Evolutionary conservation across 2,888 invertebrate species (phyloP).

Genomic region (Hirudinaria manillensis): DNA sequence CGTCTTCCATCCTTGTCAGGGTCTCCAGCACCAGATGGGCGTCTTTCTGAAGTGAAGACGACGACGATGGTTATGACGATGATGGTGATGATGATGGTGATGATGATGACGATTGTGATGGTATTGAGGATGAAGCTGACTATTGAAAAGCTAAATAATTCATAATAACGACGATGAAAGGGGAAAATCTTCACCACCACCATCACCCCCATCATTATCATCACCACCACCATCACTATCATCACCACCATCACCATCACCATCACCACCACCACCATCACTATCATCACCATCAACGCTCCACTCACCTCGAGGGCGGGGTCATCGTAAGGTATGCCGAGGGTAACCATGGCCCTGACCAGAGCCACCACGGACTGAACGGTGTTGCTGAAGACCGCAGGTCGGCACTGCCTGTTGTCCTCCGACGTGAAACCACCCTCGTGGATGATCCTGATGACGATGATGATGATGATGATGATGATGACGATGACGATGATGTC

Average conservation of each 20-base stretch:
- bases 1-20: slow-evolving; percentile 99
- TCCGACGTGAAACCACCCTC: slow-evolving; percentile 99
- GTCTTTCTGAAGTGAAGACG: slow-evolving; percentile 59
- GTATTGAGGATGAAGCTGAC: too few relatives aligned
- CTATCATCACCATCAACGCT: background rate
- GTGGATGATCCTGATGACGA: slow-evolving; percentile 83
- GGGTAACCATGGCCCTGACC: slow-evolving; percentile 96
- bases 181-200: background rate
- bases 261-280: background rate
- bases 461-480: background rate
- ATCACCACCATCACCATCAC: too few relatives aligned
- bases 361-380: slow-evolving; percentile 99
- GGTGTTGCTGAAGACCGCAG: slow-evolving; percentile 99
- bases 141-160: background rate
- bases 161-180: background rate
- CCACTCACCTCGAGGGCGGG: slow-evolving; percentile 74
- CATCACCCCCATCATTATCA: background rate
- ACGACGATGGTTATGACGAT: background rate
- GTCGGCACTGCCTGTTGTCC: slow-evolving; percentile 99
- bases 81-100: background rate
- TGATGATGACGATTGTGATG: background rate
- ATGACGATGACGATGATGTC: background rate
- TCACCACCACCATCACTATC: background rate
- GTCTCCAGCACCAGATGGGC: slow-evolving; percentile 99
- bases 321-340: slow-evolving; percentile 90